phyloP scores from a whole-genome alignment of 2,888 invertebrate genomes.

The Colletes collaris region DNA sequence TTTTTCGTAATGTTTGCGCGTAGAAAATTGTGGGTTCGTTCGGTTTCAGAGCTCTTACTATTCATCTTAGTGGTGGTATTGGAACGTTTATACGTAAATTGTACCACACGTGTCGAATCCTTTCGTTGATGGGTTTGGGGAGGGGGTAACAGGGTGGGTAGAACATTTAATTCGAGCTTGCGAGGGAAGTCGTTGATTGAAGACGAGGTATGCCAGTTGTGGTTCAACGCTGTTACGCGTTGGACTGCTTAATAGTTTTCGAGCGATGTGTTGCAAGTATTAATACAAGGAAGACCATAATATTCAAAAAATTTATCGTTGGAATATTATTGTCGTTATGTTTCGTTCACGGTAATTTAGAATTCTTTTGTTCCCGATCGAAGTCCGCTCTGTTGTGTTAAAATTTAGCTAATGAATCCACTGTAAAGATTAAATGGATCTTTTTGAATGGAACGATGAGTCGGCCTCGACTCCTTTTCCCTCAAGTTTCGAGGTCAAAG shows the following conservation, averaged over 20 bases:
- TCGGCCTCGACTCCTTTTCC: neutral
- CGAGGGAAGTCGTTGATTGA: conserved; percentile 83
- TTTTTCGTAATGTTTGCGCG: neutral
- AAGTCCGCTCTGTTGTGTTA: neutral
- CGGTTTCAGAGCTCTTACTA: conserved; percentile 33
- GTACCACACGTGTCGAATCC: conserved; percentile 50
- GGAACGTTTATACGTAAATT: conserved; percentile 47
- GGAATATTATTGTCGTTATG: neutral
- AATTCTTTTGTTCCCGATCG: neutral
- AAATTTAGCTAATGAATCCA: neutral
- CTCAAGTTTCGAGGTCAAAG: conserved; percentile 2
- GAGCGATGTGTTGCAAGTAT: neutral
- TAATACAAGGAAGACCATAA: neutral
- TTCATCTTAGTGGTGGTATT: conserved; percentile 35
- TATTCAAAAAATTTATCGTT: neutral
- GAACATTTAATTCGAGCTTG: conserved; percentile 82
- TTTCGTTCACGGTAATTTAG: no score
- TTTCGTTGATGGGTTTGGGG: conserved; percentile 34
- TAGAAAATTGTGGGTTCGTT: neutral
- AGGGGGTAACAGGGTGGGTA: conserved; percentile 69
- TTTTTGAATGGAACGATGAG: conserved; percentile 32
- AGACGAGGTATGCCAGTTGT: conserved; percentile 73
- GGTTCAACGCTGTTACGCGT: conserved; percentile 55
- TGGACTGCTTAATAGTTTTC: conserved; percentile 27
- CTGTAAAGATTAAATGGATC: conserved; percentile 3